Conservation (phyloP, 2,797 vertebrate species). For the Melanotaenia parkinsoni region DNA sequence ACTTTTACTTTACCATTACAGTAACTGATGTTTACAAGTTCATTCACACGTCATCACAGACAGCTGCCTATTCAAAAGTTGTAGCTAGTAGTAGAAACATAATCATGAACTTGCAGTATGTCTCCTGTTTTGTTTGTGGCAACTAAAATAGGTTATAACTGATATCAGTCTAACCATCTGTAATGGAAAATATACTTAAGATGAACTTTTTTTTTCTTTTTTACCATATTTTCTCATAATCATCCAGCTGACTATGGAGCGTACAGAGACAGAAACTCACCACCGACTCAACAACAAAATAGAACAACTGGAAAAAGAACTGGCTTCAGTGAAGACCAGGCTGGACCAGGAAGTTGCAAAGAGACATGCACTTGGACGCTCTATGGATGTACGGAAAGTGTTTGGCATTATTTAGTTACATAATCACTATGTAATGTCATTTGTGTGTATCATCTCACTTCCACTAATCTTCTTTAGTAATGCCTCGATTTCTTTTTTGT, state of each 20-base stretch:
- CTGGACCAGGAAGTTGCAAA: conserved; percentile 91
- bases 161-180: no score
- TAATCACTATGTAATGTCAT: not conserved
- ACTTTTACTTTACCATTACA: not conserved
- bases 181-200: not conserved
- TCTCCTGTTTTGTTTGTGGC: not conserved
- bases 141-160: not conserved
- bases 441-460: not conserved
- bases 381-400: conserved; percentile 74
- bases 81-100: not conserved
- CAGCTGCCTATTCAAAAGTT: not conserved
- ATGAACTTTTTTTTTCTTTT: not conserved
- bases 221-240: not conserved
- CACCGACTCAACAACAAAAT: conserved; percentile 91
- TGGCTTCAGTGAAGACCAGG: conserved; percentile 89
- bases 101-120: no score
- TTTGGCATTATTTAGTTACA: not conserved
- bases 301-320: conserved; percentile 88
- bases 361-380: conserved; percentile 89
- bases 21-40: not conserved
- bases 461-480: not conserved
- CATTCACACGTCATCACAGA: not conserved
- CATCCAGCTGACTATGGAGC: conserved; percentile 89
- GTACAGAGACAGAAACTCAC: conserved; percentile 90
- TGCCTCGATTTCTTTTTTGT: not conserved